Conservation (phyloP, 2,797 vertebrate genomes). For the Caiman crocodilus region DNA sequence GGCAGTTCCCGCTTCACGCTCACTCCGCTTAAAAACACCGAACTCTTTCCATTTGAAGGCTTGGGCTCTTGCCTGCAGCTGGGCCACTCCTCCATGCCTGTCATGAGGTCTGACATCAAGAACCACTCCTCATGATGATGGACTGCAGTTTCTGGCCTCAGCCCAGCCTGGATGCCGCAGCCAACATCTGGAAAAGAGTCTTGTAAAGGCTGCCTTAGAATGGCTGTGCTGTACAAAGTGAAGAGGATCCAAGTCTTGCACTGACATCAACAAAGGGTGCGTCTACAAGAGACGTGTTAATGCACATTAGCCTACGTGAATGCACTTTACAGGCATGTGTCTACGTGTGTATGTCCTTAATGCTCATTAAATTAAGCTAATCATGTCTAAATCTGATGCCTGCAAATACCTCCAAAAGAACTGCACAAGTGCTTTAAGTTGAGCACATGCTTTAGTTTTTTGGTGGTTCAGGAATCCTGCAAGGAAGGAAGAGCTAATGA, state of each 20-base stretch:
- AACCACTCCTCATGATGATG: neutral
- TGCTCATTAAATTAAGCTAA: no score
- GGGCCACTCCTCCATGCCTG: rapidly evolving
- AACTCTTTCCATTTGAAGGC: neutral
- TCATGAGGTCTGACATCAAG: neutral
- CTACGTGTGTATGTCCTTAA: no score
- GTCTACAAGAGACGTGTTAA: no score
- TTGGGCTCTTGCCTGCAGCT: neutral
- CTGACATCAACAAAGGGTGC: neutral
- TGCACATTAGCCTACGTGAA: no score
- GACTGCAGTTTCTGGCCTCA: neutral
- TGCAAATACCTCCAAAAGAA: no score
- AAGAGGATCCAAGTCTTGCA: neutral
- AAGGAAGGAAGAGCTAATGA: neutral
- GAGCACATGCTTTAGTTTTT: neutral
- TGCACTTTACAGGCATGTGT: no score
- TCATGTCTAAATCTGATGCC: no score
- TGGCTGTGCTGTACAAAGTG: neutral
- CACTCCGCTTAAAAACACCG: neutral
- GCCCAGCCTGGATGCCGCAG: neutral
- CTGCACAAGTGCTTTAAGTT: no score
- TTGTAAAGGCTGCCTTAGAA: neutral
- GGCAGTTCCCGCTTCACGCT: neutral
- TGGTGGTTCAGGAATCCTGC: neutral
- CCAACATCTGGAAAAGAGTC: rapidly evolving